A percentile compares a stretch with the other conserved stretches of the same genome.
These are phyloP conservation scores for Drosophila phalerata DNA, from an alignment of 2,888 invertebrate genomes.

Conservation along the genomic window DNA sequence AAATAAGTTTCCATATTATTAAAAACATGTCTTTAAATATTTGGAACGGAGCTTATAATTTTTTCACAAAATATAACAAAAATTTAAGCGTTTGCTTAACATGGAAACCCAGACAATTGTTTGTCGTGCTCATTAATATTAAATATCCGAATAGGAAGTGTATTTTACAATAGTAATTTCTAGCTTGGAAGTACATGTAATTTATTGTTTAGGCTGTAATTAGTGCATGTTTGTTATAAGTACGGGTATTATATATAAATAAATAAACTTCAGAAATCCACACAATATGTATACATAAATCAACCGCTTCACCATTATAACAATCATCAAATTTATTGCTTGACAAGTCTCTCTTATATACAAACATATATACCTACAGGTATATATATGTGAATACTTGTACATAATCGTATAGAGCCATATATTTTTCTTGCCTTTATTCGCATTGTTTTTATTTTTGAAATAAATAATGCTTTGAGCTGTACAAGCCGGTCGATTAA, in stretches of 20 bases:
- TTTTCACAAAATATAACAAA: neutral
- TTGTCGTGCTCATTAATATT: neutral
- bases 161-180: neutral
- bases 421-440: slow-evolving; percentile 42
- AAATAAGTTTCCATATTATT: neutral
- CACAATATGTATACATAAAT: neutral
- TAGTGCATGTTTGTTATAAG: slow-evolving; percentile 45
- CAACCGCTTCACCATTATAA: slow-evolving; percentile 10
- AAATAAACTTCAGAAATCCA: slow-evolving; percentile 26
- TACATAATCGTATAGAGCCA: slow-evolving; percentile 1
- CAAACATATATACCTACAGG: neutral
- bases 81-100: neutral
- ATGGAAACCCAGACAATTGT: neutral
- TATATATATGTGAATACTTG: neutral
- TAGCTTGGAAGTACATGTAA: neutral
- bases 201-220: slow-evolving; percentile 28
- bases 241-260: slow-evolving; percentile 13
- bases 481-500: slow-evolving; percentile 68
- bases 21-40: neutral
- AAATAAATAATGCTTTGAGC: slow-evolving; percentile 75
- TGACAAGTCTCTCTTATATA: slow-evolving; percentile 33
- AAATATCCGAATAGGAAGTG: slow-evolving; percentile 2
- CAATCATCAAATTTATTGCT: slow-evolving; percentile 68
- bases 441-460: slow-evolving; percentile 61
- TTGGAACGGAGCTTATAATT: neutral